Base-by-base conservation (phyloP, 2,888 invertebrate genomes). In the Pristionchus fissidentatus region DNA sequence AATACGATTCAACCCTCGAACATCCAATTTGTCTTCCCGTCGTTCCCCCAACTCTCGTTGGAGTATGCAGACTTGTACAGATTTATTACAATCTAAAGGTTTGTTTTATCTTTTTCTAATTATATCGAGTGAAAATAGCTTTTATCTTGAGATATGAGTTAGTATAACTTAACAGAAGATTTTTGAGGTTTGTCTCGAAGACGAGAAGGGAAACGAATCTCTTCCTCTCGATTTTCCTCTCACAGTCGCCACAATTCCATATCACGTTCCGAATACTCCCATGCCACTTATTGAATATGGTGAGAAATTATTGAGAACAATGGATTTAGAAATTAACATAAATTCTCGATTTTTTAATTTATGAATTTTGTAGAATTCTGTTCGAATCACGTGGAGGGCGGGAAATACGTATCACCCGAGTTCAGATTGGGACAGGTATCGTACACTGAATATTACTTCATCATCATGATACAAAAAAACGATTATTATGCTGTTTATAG, bases 401-500 rank as follows among this genome's bases (percentile, higher is more conserved):
- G 96, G 0, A 94, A 95, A 93, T 95, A 95, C 93, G 94, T 95
- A 75, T 95, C 95, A 32, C 95, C 95, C 0, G 95, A 96, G 93
- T 95, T 96, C 92, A 94, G 95, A 83, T 93, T 95, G 79, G 95
- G 95, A 1, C 95, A 95, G 93, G 96, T 96, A 5, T 95, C 84
- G 8, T n/a, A 60, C 43, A n/a, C n/a, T n/a, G n/a, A 43, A 10
- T 60, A 26, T 60, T 10, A 49, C 49, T 19, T 49, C 19, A 19
- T 19, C 10, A 49, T 13, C 13, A 49, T 49, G 13, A 49, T 13
- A 49, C 13, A 49, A 10, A 10, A 49, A 49, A 49, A 26, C 8
- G 19, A 15, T 15, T n/a, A n/a, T 8, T 15, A 60, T n/a, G 10
- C n/a, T 35, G 38, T 29, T 77, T 15, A 38, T 22, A 41, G 22